Evolutionary conservation across 2,888 invertebrate genomes (phyloP).

Genomic region (Galeruca laticollis): DNA sequence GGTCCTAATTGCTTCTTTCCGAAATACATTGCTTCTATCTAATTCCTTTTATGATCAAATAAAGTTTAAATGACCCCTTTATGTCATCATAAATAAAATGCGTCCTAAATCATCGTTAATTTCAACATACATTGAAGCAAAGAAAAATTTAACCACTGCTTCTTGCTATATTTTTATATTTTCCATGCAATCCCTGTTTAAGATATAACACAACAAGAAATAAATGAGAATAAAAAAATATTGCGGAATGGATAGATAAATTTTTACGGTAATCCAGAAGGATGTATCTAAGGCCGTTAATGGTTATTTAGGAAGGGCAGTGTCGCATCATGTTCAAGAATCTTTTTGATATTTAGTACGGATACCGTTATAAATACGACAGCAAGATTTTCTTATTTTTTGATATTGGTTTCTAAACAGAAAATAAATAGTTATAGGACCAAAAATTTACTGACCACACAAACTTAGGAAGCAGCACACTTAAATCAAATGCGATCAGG

Average conservation of each 20-base stretch:
- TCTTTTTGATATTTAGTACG: conserved; percentile 12
- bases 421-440: neutral
- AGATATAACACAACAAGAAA: conserved; percentile 22
- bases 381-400: neutral
- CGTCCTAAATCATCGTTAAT: conserved; percentile 18
- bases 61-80: neutral
- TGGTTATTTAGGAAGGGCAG: conserved; percentile 21
- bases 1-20: neutral
- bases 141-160: conserved; percentile 19
- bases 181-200: conserved; percentile 20
- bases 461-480: too few relatives aligned
- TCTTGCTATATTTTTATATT: conserved; percentile 24
- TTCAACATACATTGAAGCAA: conserved; percentile 9
- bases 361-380: conserved; percentile 5
- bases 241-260: conserved; percentile 23
- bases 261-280: conserved; percentile 20
- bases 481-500: too few relatives aligned
- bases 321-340: conserved; percentile 11
- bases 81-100: neutral
- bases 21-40: neutral
- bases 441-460: too few relatives aligned
- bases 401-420: neutral
- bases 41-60: conserved; percentile 5
- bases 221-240: conserved; percentile 26
- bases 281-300: conserved; percentile 18